Base-by-base conservation (phyloP, 2,113 vertebrate genomes). In the Sapajus apella region DNA sequence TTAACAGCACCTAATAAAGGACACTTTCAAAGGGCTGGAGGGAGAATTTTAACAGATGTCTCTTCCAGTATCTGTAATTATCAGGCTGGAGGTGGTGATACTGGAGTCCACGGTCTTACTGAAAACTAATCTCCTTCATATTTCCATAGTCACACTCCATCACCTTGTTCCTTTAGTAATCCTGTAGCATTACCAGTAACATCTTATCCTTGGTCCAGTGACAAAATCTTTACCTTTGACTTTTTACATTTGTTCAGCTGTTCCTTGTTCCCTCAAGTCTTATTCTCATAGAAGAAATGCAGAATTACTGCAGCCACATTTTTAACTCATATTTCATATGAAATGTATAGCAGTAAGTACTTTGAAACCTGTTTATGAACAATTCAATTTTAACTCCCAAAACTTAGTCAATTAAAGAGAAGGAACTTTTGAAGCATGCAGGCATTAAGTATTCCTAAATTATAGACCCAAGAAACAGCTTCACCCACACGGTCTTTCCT, bases 271-370 rank as follows among this genome's bases (percentile, higher is more conserved):
- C 4, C 6, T 77, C n/a, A 61, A 50, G 27, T 58, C 27, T 87
- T 64, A 58, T 23, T 81, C 64, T 92, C 52, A 80, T 25, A 89
- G 84, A 86, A 89, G 43, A 88, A 95, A 95, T 56, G n/a, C 2
- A 75, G 70, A 32, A 56, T 2, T 20, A 23, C 30, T 43, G 37
- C 55, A 37, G 50, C 37, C 72, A 55, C 11, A 52, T 20, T 37
- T n/a, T 93, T 43, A 37, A 80, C 32, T 70, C 35, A 45, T 52
- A 47, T 76, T 45, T 85, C 43, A 32, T 30, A 76, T 77, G 17
- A 55, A 79, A 93, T 92, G 2, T n/a, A 64, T 45, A 32, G 1
- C 47, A 82, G 3, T 80, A 80, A 83, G 9, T 14, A 50, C 35
- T 77, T 87, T 40, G 37, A 94, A 89, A 83, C 4, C 25, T 80